phyloP scores from a whole-genome alignment of 2,888 invertebrate genomes.

The Drosophila meridionalis region DNA sequence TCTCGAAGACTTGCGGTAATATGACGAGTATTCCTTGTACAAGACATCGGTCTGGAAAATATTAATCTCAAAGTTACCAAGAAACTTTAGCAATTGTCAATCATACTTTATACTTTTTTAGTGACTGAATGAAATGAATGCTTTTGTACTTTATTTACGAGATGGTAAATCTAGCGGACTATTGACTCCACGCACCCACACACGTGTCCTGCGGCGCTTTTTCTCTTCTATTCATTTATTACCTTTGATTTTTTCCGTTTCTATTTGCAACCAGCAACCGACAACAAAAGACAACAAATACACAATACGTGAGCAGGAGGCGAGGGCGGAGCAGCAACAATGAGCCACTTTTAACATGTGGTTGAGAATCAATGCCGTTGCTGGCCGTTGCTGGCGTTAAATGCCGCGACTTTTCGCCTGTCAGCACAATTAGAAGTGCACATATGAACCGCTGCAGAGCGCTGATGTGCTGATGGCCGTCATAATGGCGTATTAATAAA shows the following conservation, averaged over 20 bases:
- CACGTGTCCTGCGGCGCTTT: slow-evolving; percentile 40
- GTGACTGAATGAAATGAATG: slow-evolving; percentile 22
- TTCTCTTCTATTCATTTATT: slow-evolving; percentile 43
- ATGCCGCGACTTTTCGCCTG: slow-evolving; percentile 67
- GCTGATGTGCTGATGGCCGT: slow-evolving; percentile 12
- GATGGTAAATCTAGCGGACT: slow-evolving; percentile 44
- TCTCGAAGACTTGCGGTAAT: neutral
- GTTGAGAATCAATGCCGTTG: slow-evolving; percentile 29
- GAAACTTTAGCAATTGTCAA: neutral
- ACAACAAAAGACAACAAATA: slow-evolving; percentile 37
- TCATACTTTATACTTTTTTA: neutral
- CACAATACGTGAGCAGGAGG: slow-evolving; percentile 20
- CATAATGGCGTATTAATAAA: slow-evolving; percentile 79
- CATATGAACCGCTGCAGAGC: slow-evolving; percentile 40
- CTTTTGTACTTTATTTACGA: slow-evolving; percentile 38
- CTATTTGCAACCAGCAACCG: slow-evolving; percentile 24
- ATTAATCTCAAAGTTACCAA: neutral
- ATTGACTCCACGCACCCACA: slow-evolving; percentile 12
- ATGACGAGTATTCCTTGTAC: no score
- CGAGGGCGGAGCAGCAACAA: neutral
- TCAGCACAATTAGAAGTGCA: slow-evolving; percentile 74
- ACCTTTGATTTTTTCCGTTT: slow-evolving; percentile 10
- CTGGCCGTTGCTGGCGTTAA: slow-evolving; percentile 55
- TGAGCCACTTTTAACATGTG: slow-evolving; percentile 15
- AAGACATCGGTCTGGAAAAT: neutral